Conservation (phyloP, 2,888 invertebrate genomes). For the Thymelicus sylvestris region DNA sequence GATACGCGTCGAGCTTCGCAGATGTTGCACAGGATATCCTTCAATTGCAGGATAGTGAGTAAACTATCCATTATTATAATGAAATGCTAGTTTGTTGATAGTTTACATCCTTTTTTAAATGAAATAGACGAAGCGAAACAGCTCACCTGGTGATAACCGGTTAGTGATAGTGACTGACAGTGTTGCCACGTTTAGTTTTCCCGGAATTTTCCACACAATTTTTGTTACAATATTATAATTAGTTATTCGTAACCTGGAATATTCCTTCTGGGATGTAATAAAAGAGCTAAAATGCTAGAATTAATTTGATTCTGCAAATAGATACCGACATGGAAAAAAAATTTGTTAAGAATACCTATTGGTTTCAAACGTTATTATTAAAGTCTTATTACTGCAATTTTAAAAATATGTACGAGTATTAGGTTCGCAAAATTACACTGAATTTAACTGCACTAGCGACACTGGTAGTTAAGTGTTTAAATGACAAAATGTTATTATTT, state of each 20-base stretch:
- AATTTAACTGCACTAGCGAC: not conserved
- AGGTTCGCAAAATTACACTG: constrained; percentile 10
- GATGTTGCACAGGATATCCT: constrained; percentile 8
- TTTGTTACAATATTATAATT: not conserved
- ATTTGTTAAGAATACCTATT: no score
- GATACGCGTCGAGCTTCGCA: constrained; percentile 2
- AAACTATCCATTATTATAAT: constrained; percentile 6
- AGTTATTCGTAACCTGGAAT: no score
- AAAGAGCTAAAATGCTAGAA: no score
- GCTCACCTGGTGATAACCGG: not conserved
- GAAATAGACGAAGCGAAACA: not conserved
- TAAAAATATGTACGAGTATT: no score
- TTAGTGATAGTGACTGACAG: not conserved
- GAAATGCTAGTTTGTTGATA: constrained; percentile 5
- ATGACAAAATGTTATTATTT: constrained; percentile 34
- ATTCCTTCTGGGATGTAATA: no score
- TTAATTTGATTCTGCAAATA: no score
- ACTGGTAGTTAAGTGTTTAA: constrained; percentile 12
- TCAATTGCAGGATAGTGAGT: constrained; percentile 5
- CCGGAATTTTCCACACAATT: not conserved
- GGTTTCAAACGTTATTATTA: no score
- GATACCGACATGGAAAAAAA: no score
- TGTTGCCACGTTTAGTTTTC: not conserved
- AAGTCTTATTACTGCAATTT: no score
- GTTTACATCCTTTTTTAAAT: constrained; percentile 2